Conservation (phyloP, 1,140 invertebrate species). For the Acromyrmex echinatior region DNA sequence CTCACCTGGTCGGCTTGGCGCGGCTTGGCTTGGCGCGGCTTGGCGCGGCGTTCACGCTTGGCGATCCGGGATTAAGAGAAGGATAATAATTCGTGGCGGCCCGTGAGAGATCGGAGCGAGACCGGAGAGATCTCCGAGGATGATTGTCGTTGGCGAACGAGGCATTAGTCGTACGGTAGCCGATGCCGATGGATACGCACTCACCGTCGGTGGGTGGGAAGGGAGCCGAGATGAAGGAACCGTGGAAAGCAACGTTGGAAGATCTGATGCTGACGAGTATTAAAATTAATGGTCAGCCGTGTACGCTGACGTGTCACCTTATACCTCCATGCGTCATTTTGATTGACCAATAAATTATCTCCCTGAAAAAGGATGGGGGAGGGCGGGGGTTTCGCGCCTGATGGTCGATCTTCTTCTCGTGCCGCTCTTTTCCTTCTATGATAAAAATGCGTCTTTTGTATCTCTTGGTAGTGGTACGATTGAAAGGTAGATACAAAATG, state of each 20-base stretch:
- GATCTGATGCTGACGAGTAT: constrained; percentile 84
- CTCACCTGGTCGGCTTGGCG: constrained; percentile 12
- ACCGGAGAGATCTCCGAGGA: constrained; percentile 74
- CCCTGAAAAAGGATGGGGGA: constrained; percentile 46
- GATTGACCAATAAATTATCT: constrained; percentile 86
- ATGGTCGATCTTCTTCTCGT: constrained; percentile 60
- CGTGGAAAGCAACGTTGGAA: constrained; percentile 70
- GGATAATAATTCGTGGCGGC: constrained; percentile 76
- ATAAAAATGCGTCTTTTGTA: constrained; percentile 55
- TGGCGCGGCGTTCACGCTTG: constrained; percentile 10
- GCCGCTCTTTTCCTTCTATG: constrained; percentile 52
- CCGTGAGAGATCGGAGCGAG: constrained; percentile 72
- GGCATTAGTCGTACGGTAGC: constrained; percentile 83
- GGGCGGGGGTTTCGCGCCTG: constrained; percentile 51
- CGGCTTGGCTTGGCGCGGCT: background rate
- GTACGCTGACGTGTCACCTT: constrained; percentile 86
- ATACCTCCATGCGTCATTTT: constrained; percentile 86
- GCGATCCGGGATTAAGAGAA: constrained; percentile 66
- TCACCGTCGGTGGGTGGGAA: constrained; percentile 50
- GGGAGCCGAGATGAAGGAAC: constrained; percentile 60
- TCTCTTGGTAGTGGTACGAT: constrained; percentile 4
- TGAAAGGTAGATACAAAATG: background rate
- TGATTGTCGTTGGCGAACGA: constrained; percentile 77
- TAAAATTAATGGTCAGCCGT: constrained; percentile 85
- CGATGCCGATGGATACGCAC: constrained; percentile 79